Base-by-base conservation (phyloP, 2,797 vertebrate species). In the Periophthalmus magnuspinnatus region DNA sequence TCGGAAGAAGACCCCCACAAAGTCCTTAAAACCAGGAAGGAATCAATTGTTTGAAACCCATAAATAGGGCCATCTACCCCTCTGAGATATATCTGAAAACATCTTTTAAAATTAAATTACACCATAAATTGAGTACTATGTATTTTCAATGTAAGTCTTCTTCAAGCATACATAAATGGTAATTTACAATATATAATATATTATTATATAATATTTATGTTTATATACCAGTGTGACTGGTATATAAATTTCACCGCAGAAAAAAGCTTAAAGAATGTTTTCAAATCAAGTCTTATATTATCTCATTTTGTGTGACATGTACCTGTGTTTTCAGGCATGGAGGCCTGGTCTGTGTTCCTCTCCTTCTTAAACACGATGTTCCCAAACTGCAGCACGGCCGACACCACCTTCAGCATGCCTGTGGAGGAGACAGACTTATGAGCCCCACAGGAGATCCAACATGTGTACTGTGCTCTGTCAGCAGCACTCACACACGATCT, bases 241-340 rank as follows among this genome's bases (percentile, higher is more conserved):
- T n/a, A n/a, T n/a, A n/a, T n/a, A n/a, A n/a, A 50, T 50, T 50
- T n/a, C 17, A 50, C 6, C 7, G 19, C n/a, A 50, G 17, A 50
- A 52, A 45, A 52, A 9, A 8, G 19, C 19, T 7, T 52, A 19
- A n/a, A 0, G n/a, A 21, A 45, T 45, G 41, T 45, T 45, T 11
- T 41, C 38, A 41, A 9, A 52, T 52, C 19, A 19, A 21, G 6
- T 10, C 9, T n/a, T 52, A 19, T n/a, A 7, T 21, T 21, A n/a
- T n/a, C 7, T 21, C 8, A n/a, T n/a, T 52, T 21, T 21, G 50
- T 52, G 50, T 21, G 7, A 59, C 7, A n/a, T 34, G 17, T 33
- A 98, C 97, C 96, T 68, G 97, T 99, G 74, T 99, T 99, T 89
- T 99, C 97, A 0, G 98, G 97, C 97, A 99, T 99, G 6, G 97